Evolutionary conservation across 2,888 invertebrate species (phyloP).

Genomic region (Hemithea aestivaria): DNA sequence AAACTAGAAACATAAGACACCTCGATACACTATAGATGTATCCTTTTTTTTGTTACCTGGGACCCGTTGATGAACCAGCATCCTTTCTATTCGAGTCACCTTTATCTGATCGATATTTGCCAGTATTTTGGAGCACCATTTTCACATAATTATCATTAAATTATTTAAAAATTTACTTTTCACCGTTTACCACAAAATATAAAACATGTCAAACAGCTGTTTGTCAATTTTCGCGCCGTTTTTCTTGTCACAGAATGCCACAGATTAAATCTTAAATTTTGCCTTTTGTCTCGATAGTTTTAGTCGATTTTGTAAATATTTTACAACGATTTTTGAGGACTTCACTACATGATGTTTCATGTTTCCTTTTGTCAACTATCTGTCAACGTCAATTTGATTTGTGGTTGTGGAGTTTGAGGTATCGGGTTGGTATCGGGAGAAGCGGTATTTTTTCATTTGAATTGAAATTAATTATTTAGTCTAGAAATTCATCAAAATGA

Average conservation of each 20-base stretch:
- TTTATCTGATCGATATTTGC: conserved; percentile 71
- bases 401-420: no score
- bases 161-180: neutral
- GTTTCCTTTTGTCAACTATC: no score
- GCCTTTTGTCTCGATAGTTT: no score
- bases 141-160: conserved; percentile 10
- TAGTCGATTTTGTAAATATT: no score
- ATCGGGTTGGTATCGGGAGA: no score
- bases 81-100: conserved; percentile 53
- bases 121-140: conserved; percentile 80
- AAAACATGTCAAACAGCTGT: conserved; percentile 8
- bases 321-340: no score
- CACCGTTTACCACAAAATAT: neutral
- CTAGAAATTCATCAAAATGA: conserved; percentile 30
- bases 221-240: conserved; percentile 21
- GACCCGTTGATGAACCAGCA: conserved; percentile 48
- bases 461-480: no score
- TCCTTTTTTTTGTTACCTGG: conserved; percentile 40
- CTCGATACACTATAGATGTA: neutral
- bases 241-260: neutral
- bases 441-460: no score
- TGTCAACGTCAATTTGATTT: no score
- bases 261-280: neutral
- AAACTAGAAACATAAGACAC: conserved; percentile 6
- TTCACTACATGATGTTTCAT: no score